A percentile compares a stretch with the other conserved stretches of the same genome.
Evolutionary conservation across 2,888 invertebrate genomes (phyloP).

Genomic region (Myopa tessellatipennis): DNA sequence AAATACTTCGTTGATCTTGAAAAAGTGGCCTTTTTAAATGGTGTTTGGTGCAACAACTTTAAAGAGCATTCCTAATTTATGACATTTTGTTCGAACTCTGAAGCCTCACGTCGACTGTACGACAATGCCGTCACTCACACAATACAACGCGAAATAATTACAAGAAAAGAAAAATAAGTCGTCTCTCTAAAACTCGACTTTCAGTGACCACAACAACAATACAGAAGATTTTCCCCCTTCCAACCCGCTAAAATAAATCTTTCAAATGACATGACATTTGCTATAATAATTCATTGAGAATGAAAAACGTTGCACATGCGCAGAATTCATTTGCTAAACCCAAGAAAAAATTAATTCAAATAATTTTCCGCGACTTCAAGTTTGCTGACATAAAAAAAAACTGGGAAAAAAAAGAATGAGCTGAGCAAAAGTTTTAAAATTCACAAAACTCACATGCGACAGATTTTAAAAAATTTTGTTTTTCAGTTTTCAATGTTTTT

Average conservation of each 20-base stretch:
- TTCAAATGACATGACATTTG: not conserved
- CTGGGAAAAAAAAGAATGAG: no score
- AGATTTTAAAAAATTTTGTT: no score
- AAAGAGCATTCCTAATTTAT: no score
- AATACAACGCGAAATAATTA: not conserved
- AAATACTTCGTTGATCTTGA: not conserved
- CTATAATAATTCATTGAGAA: slow-evolving; percentile 3
- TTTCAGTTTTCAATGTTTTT: no score
- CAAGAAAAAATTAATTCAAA: no score
- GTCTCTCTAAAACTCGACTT: not conserved
- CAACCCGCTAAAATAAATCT: no score
- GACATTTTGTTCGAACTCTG: slow-evolving; percentile 5
- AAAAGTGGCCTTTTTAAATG: no score
- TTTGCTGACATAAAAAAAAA: not conserved
- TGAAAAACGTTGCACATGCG: slow-evolving; percentile 11
- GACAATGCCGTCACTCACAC: not conserved
- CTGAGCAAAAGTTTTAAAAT: no score
- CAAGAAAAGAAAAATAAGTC: not conserved
- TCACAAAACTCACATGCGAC: no score
- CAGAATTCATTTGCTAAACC: not conserved
- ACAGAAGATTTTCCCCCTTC: not conserved
- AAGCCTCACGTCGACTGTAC: no score
- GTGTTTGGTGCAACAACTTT: no score
- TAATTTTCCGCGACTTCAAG: slow-evolving; percentile 14
- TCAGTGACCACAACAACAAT: slow-evolving; percentile 13